Evolutionary conservation across 2,888 invertebrate genomes (phyloP), one percentile per base, ranked within the genome.

Genomic region (Chymomyza caudatula): DNA sequence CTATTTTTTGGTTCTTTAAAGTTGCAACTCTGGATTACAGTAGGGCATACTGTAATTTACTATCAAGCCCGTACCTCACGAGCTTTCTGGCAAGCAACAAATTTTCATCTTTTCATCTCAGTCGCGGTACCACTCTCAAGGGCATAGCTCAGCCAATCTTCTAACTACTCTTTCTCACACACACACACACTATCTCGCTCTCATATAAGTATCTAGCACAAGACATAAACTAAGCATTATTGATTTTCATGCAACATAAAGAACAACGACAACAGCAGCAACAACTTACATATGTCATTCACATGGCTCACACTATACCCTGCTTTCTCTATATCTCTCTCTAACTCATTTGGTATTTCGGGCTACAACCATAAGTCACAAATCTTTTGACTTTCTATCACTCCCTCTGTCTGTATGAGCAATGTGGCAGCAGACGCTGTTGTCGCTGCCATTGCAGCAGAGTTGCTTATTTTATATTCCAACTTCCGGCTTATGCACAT

Each of bases 401-500:
- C 44, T 47, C 44, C n/a, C n/a, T n/a, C n/a, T n/a, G n/a, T 1
- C 44, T 4, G 44, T 47, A 15, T 15, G 44, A 17, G 15, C 44
- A 13, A 17, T 17, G 44, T 17, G 15, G 4, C 13, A 13, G 8
- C 17, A 15, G 23, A 22, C 44, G 4, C 20, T 44, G 57, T 47
- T 20, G 47, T 44, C 20, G 51, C 51, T 51, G 47, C 47, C 57
- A 44, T 22, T 57, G 22, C 8, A 54, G 44, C 57, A 44, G n/a
- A n/a, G 57, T 37, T 74, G 79, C 74, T 81, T 85, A 85, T 85
- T 80, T 83, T 75, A 77, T 85, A 83, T 80, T 77, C 75, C 77
- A 66, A 74, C 86, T 85, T 81, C 86, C 85, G 73, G 80, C 70
- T 80, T 85, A 85, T 85, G 80, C 85, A 83, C 86, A 80, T 83